A percentile compares a stretch with the other conserved stretches of the same genome.
phyloP scores from a whole-genome alignment of 2,113 vertebrate genomes.

The Furnarius figulus region DNA sequence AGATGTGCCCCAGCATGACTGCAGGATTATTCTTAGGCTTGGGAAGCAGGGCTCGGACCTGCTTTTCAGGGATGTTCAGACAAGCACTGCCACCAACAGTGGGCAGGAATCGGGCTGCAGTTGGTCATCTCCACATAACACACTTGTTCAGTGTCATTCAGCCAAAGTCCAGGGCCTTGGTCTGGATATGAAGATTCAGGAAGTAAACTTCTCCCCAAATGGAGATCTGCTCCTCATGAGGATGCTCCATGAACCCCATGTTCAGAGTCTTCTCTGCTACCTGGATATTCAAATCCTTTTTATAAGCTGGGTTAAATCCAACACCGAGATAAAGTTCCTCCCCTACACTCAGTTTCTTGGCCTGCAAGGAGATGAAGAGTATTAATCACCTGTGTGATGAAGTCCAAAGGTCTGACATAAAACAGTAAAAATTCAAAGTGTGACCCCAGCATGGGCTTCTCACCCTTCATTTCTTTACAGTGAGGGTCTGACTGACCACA shows the following conservation, averaged over 20 bases:
- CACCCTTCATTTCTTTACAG: background rate
- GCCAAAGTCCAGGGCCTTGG: conserved; percentile 82
- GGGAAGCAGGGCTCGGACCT: background rate
- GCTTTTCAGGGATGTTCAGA: background rate
- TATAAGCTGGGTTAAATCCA: conserved; percentile 78
- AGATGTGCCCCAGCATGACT: background rate
- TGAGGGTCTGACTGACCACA: fast-evolving
- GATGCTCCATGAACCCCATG: conserved; percentile 80
- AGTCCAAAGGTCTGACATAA: background rate
- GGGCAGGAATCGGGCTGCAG: conserved; percentile 78
- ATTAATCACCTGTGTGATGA: background rate
- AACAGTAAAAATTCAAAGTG: fast-evolving
- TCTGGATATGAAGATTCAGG: conserved; percentile 83
- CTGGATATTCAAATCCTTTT: conserved; percentile 51
- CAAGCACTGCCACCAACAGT: background rate
- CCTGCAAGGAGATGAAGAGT: conserved; percentile 62
- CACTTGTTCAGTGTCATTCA: conserved; percentile 79
- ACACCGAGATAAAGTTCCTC: conserved; percentile 68
- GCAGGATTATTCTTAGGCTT: background rate
- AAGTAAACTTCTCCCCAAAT: conserved; percentile 82
- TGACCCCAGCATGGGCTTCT: background rate
- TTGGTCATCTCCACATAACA: conserved; percentile 79
- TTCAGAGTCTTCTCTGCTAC: conserved; percentile 76
- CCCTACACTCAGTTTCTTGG: conserved; percentile 68
- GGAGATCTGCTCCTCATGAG: conserved; percentile 74